Conservation (phyloP, 2,113 vertebrate species). For the Thymallus thymallus region DNA sequence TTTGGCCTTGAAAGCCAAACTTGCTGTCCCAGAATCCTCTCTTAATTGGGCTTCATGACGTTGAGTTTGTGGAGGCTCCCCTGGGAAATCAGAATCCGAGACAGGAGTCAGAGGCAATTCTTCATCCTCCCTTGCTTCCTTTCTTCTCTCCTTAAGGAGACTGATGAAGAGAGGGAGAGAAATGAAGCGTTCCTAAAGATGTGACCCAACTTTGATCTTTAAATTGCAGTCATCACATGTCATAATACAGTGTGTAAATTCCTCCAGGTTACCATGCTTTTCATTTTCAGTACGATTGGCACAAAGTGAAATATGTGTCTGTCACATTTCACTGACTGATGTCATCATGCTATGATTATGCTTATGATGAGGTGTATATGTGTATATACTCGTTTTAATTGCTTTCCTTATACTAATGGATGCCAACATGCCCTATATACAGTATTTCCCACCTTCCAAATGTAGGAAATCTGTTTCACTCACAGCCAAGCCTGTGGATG, state of each 20-base stretch:
- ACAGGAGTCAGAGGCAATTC: conserved; percentile 12
- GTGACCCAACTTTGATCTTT: conserved; percentile 55
- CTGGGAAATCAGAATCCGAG: conserved; percentile 40
- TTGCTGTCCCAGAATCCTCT: conserved; percentile 29
- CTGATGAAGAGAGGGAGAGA: conserved; percentile 20
- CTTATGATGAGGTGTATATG: too few relatives aligned
- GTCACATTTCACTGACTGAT: conserved; percentile 35
- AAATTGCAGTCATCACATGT: conserved; percentile 53
- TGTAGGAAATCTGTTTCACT: conserved; percentile 36
- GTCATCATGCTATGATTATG: conserved; percentile 17
- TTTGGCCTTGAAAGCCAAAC: conserved; percentile 45
- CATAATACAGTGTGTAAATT: conserved; percentile 42
- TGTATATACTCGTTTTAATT: neutral
- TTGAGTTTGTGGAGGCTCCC: conserved; percentile 6
- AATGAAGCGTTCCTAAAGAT: conserved; percentile 37
- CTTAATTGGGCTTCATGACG: conserved; percentile 40
- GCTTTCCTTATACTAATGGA: neutral
- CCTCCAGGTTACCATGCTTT: conserved; percentile 41
- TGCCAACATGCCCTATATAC: conserved; percentile 20
- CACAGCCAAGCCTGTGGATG: conserved; percentile 29
- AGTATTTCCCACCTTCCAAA: conserved; percentile 22
- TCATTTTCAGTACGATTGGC: conserved; percentile 29
- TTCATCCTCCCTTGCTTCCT: neutral
- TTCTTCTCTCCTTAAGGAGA: conserved; percentile 14
- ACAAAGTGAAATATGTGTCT: conserved; percentile 11